Percentiles rank a stretch among this genome's conserved stretches.
Conservation (phyloP, 2,113 vertebrate genomes). For the Astur gentilis region DNA sequence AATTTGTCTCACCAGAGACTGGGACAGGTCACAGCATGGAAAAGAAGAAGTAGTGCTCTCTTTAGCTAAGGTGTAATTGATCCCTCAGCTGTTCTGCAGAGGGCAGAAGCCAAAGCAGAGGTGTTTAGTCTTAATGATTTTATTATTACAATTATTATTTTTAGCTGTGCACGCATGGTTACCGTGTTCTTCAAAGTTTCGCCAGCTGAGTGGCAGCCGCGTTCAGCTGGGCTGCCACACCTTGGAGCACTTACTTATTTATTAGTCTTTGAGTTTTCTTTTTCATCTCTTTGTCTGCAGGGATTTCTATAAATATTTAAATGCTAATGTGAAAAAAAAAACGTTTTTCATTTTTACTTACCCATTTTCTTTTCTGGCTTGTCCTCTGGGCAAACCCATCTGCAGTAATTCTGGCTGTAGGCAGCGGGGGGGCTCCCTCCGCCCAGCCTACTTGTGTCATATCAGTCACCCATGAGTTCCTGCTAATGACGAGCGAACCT, state of each 20-base stretch:
- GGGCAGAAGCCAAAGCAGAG: background rate
- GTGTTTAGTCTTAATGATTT: background rate
- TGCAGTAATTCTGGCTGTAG: background rate
- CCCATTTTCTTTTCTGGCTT: conserved; percentile 15
- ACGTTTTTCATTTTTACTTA: conserved; percentile 15
- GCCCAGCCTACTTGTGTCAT: background rate
- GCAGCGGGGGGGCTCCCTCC: background rate
- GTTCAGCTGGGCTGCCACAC: background rate
- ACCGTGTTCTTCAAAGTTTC: background rate
- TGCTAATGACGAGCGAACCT: background rate
- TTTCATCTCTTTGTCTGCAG: conserved; percentile 29
- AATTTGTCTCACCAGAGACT: background rate
- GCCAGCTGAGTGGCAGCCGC: background rate
- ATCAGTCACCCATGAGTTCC: background rate
- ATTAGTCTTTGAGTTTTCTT: conserved; percentile 22
- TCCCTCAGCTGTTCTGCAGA: background rate
- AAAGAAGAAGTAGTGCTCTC: background rate
- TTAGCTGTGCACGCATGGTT: background rate
- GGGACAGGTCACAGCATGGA: background rate
- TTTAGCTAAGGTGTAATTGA: background rate
- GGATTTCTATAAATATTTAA: conserved; percentile 53
- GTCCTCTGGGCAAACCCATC: conserved; percentile 31
- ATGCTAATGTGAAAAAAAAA: background rate
- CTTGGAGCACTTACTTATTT: conserved; percentile 35
- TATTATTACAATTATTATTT: background rate